These are phyloP conservation scores for Panorpa germanica DNA, from an alignment of 2,888 invertebrate genomes.

Conservation along the genomic window DNA sequence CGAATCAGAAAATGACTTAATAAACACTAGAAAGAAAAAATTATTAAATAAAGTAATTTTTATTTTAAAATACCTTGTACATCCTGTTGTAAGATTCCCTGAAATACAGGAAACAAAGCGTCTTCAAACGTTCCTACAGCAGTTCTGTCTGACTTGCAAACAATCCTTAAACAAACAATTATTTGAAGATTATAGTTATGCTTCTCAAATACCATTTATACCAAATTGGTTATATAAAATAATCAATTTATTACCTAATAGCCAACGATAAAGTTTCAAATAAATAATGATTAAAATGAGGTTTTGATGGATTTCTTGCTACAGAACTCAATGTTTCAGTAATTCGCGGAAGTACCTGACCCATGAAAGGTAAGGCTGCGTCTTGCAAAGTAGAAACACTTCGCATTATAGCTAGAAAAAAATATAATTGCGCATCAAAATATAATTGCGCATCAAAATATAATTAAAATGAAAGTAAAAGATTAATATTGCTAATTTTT, in stretches of 20 bases:
- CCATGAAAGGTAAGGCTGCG: constrained; percentile 58
- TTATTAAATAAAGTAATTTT: constrained; percentile 6
- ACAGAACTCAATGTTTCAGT: constrained; percentile 67
- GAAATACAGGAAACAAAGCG: constrained; percentile 86
- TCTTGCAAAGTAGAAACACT: constrained; percentile 68
- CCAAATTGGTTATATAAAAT: not conserved
- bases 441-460: constrained; percentile 8
- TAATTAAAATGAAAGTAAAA: constrained; percentile 8
- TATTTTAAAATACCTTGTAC: constrained; percentile 47
- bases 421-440: constrained; percentile 9
- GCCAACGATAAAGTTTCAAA: constrained; percentile 88
- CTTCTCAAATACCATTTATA: constrained; percentile 1
- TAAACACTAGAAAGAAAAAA: not conserved
- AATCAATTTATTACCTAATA: constrained; percentile 44
- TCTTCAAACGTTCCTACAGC: constrained; percentile 81
- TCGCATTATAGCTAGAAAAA: constrained; percentile 66
- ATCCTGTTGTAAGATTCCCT: constrained; percentile 85
- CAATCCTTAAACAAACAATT: constrained; percentile 36
- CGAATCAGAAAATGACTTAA: too few relatives aligned
- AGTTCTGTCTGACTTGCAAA: constrained; percentile 60
- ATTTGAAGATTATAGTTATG: constrained; percentile 6
- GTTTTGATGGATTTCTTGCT: constrained; percentile 86
- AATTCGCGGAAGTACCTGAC: constrained; percentile 62
- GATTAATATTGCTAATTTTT: constrained; percentile 7
- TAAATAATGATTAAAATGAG: constrained; percentile 95